Percentiles rank a stretch among this genome's conserved stretches.
phyloP scores from a whole-genome alignment of 2,797 vertebrate species.

The Poeciliopsis presidionis region DNA sequence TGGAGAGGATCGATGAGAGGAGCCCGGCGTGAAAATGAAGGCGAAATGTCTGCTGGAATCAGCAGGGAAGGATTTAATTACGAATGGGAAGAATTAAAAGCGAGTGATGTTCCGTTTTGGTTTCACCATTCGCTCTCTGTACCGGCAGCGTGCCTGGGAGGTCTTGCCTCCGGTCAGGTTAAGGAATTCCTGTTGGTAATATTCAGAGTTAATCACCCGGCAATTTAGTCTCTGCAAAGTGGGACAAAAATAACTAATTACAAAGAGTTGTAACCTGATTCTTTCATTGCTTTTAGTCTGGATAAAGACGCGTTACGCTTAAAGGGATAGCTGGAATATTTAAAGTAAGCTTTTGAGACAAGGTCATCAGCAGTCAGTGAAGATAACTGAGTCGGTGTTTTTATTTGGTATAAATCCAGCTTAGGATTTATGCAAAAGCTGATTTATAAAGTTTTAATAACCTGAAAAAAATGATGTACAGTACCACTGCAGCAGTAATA shows the following conservation, averaged over 20 bases:
- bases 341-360: not conserved
- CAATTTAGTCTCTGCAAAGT: conserved; percentile 22
- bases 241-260: conserved; percentile 20
- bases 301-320: conserved; percentile 6
- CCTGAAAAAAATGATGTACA: too few relatives aligned
- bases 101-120: not conserved
- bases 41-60: not conserved
- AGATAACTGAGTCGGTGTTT: not conserved
- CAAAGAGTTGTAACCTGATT: not conserved
- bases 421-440: not conserved
- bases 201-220: conserved; percentile 21
- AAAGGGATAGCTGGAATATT: not conserved
- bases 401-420: not conserved
- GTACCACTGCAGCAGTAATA: not conserved
- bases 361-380: not conserved
- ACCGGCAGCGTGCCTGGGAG: not conserved
- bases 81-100: conserved; percentile 6
- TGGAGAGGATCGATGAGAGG: not conserved
- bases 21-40: not conserved
- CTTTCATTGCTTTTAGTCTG: conserved; percentile 1
- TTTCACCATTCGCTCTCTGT: not conserved
- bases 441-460: not conserved
- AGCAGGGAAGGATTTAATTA: not conserved
- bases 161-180: conserved; percentile 2
- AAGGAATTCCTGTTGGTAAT: conserved; percentile 5